Conservation (phyloP, 2,888 invertebrate species). For the Cryptocephalus moraei region DNA sequence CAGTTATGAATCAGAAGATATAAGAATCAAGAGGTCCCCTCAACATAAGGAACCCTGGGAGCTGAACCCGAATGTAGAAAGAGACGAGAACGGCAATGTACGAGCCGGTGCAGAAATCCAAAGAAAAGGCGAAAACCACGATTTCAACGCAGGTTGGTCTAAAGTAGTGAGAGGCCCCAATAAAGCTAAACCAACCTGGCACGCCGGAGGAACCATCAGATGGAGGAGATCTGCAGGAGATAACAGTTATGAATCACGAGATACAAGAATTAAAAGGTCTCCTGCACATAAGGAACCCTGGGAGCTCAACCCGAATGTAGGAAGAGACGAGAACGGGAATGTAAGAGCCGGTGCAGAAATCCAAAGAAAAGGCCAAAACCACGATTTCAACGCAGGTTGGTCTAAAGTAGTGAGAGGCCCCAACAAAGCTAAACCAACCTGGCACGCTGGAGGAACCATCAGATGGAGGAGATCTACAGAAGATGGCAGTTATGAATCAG, state of each 20-base stretch:
- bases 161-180: slow-evolving; percentile 13
- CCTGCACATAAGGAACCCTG: slow-evolving; percentile 1
- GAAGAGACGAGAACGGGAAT: slow-evolving; percentile 1
- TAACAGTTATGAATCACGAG: not conserved
- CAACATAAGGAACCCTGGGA: slow-evolving; percentile 6
- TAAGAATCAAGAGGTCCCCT: not conserved
- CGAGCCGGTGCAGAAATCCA: slow-evolving; percentile 7
- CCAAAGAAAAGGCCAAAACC: slow-evolving; percentile 6
- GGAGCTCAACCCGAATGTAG: slow-evolving; percentile 1
- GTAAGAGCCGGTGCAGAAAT: not conserved
- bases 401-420: slow-evolving; percentile 6
- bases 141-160: slow-evolving; percentile 11
- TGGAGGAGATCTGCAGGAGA: slow-evolving; percentile 3
- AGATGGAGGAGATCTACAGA: slow-evolving; percentile 2
- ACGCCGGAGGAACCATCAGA: slow-evolving; percentile 10
- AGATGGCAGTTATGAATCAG: slow-evolving; percentile 1
- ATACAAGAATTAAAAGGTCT: not conserved
- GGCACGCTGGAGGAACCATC: slow-evolving; percentile 6
- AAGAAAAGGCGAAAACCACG: slow-evolving; percentile 10
- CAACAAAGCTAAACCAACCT: slow-evolving; percentile 4
- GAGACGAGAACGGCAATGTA: slow-evolving; percentile 11
- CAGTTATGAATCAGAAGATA: not conserved
- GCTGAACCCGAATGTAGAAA: slow-evolving; percentile 8
- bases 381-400: slow-evolving; percentile 7
- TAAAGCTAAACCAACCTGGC: slow-evolving; percentile 14